phyloP scores from a whole-genome alignment of 2,113 vertebrate species.

The Notothenia coriiceps region DNA sequence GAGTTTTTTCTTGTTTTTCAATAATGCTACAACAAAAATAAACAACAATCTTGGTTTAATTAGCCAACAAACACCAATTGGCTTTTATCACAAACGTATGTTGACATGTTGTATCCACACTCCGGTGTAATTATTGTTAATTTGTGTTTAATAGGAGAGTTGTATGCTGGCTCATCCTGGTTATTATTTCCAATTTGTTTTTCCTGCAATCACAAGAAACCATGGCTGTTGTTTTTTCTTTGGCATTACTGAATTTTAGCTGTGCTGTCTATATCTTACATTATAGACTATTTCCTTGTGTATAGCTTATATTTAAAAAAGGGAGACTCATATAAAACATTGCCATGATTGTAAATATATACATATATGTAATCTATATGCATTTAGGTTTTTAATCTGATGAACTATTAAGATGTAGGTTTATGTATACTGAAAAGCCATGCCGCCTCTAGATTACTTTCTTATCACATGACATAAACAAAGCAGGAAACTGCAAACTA shows the following conservation, averaged over 20 bases:
- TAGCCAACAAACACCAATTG: too few relatives aligned
- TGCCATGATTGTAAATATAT: not conserved
- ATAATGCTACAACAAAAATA: too few relatives aligned
- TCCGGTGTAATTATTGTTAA: slow-evolving; percentile 5
- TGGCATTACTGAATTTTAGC: too few relatives aligned
- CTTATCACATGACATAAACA: not conserved
- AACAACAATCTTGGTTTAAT: too few relatives aligned
- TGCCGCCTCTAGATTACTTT: not conserved
- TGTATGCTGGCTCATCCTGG: not conserved
- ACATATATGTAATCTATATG: not conserved
- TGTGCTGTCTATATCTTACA: not conserved
- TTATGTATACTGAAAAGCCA: not conserved
- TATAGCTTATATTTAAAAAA: too few relatives aligned
- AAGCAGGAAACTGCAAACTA: not conserved
- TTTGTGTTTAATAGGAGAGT: not conserved
- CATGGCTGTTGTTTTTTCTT: not conserved
- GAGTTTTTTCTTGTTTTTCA: not conserved
- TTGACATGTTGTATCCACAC: not conserved
- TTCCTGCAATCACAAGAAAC: not conserved
- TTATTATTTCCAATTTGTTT: too few relatives aligned
- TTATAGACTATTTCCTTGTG: not conserved
- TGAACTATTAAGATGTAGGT: not conserved
- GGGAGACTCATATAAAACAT: too few relatives aligned
- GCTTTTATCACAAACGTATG: not conserved
- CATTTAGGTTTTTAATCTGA: too few relatives aligned